Conservation (phyloP, 2,888 invertebrate species). For the Coecobrya sp. region DNA sequence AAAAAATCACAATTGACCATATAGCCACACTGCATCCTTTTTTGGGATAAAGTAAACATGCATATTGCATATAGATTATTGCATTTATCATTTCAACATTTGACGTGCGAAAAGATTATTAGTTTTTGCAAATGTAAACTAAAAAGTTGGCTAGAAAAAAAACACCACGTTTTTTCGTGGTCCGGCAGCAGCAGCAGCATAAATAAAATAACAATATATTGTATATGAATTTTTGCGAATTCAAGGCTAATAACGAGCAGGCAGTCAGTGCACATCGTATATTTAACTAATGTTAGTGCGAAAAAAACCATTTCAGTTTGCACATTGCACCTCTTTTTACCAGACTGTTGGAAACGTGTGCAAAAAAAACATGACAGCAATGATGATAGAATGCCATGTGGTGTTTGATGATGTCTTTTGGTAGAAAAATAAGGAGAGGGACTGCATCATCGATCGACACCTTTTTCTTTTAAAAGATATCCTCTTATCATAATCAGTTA, state of each 20-base stretch:
- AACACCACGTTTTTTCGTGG: slow-evolving; percentile 8
- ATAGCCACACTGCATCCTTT: no score
- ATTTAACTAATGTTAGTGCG: no score
- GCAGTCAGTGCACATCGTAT: background rate
- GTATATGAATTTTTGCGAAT: background rate
- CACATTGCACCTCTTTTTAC: background rate
- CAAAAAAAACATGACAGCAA: background rate
- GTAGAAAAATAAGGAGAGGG: background rate
- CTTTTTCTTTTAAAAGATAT: background rate
- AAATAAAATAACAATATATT: no score
- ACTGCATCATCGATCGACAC: slow-evolving; percentile 5
- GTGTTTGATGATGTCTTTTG: background rate
- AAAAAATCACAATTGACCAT: no score
- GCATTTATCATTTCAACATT: no score
- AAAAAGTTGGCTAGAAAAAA: background rate
- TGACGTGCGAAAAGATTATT: no score
- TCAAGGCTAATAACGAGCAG: slow-evolving; percentile 16
- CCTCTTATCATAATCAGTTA: background rate
- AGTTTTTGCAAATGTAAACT: background rate
- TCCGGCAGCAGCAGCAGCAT: background rate
- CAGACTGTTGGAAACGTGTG: background rate
- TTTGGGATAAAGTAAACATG: no score
- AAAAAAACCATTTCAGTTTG: background rate
- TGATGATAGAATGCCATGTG: background rate
- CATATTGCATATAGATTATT: no score